Conservation (phyloP, 2,888 invertebrate species). For the Agrilus biguttatus region DNA sequence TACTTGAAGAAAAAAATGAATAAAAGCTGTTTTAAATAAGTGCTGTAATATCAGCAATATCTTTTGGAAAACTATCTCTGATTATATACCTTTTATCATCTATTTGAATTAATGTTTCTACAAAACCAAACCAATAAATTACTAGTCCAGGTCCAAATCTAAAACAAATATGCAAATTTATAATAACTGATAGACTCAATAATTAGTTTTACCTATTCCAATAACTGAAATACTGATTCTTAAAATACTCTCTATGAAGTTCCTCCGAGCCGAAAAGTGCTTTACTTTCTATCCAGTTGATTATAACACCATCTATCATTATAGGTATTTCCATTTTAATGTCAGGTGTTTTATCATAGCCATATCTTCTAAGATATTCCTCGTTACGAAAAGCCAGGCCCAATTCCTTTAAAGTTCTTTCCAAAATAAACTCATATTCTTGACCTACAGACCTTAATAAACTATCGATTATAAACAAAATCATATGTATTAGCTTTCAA, state of each 20-base stretch:
- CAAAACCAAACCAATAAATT: slow-evolving; percentile 90
- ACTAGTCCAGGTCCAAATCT: slow-evolving; percentile 88
- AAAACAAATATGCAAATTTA: slow-evolving; percentile 7
- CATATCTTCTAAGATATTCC: slow-evolving; percentile 60
- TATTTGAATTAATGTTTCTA: slow-evolving; percentile 40
- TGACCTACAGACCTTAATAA: slow-evolving; percentile 55
- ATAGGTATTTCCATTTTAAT: slow-evolving; percentile 81
- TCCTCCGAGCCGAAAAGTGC: slow-evolving; percentile 83
- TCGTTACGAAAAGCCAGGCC: slow-evolving; percentile 60
- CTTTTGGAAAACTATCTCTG: slow-evolving; percentile 49
- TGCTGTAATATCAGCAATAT: slow-evolving; percentile 21
- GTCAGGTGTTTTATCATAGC: slow-evolving; percentile 93
- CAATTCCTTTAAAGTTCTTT: slow-evolving; percentile 41
- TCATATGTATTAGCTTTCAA: background rate
- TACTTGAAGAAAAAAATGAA: too few species aligned
- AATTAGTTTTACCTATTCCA: slow-evolving; percentile 51
- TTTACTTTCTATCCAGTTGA: slow-evolving; percentile 95
- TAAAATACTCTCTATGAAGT: slow-evolving; percentile 65
- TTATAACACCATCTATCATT: slow-evolving; percentile 66
- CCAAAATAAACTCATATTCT: slow-evolving; percentile 70
- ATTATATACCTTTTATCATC: slow-evolving; percentile 40
- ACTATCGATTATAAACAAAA: background rate
- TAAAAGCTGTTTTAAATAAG: background rate
- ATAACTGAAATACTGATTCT: slow-evolving; percentile 76
- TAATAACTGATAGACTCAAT: background rate